These are phyloP conservation scores for Ailurus styani DNA, from an alignment of 2,113 vertebrate genomes.

Conservation along the genomic window DNA sequence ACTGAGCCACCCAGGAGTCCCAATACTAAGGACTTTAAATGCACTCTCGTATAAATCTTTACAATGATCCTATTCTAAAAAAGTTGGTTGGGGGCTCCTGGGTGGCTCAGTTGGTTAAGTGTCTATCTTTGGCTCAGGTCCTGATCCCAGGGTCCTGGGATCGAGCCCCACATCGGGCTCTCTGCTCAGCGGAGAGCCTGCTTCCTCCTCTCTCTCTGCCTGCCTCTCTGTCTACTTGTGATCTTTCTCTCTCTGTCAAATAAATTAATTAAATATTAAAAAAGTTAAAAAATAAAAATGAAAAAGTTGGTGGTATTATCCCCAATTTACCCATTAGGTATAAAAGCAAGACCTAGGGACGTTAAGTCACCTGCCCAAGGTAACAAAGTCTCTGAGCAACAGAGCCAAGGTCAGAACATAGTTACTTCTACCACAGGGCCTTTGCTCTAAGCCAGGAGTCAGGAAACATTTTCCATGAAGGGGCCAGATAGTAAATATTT, in stretches of 20 bases:
- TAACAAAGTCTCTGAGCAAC: not conserved
- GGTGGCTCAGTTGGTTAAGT: no score
- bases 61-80: not conserved
- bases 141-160: no score
- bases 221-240: no score
- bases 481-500: not conserved
- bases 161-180: no score
- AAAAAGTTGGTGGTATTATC: not conserved
- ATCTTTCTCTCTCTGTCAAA: no score
- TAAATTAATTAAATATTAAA: no score
- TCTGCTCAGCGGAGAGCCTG: no score
- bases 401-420: not conserved
- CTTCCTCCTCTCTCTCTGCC: no score
- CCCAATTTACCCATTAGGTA: not conserved
- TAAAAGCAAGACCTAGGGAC: not conserved
- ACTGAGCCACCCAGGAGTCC: not conserved
- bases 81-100: no score
- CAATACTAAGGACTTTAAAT: not conserved
- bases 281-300: no score
- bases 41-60: not conserved
- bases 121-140: no score
- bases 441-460: not conserved
- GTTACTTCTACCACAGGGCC: not conserved
- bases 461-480: not conserved
- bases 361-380: not conserved